Conservation (phyloP, 2,113 vertebrate species). For the Polypterus senegalus region DNA sequence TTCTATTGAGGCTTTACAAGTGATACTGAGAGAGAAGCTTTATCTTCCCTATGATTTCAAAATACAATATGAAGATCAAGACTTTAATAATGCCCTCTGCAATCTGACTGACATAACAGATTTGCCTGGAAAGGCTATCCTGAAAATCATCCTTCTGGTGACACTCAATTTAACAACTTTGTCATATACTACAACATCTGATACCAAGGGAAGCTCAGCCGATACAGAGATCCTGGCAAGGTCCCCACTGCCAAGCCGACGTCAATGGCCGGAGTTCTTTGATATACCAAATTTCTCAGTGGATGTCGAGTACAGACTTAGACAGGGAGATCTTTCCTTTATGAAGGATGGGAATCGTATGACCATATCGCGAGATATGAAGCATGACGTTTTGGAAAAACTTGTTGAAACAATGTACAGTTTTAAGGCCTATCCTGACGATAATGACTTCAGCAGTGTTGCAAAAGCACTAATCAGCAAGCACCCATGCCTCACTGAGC, state of each 20-base stretch:
- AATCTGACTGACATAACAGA: conserved; percentile 8
- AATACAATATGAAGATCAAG: conserved; percentile 12
- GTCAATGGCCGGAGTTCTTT: conserved; percentile 8
- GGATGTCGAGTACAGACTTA: conserved; percentile 10
- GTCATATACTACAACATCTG: conserved; percentile 1
- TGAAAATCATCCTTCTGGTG: conserved; percentile 4
- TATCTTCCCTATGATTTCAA: conserved; percentile 6
- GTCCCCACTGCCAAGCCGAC: background rate
- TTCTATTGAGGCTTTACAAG: too few species aligned
- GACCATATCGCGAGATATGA: conserved; percentile 13
- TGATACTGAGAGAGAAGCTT: background rate
- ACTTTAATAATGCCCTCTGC: conserved; percentile 11
- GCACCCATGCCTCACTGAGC: conserved; percentile 9
- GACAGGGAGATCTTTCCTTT: conserved; percentile 7
- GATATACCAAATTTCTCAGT: conserved; percentile 9
- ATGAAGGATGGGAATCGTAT: conserved; percentile 13
- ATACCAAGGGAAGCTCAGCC: background rate
- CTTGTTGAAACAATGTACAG: conserved; percentile 13
- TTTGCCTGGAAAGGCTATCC: conserved; percentile 6
- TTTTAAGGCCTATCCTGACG: conserved; percentile 7
- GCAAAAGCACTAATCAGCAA: conserved; percentile 6
- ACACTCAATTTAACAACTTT: background rate
- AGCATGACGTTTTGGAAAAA: conserved; percentile 12
- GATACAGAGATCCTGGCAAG: conserved; percentile 7
- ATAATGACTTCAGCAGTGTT: conserved; percentile 8